Conservation (phyloP, 2,113 vertebrate genomes). For the Lathamus discolor region DNA sequence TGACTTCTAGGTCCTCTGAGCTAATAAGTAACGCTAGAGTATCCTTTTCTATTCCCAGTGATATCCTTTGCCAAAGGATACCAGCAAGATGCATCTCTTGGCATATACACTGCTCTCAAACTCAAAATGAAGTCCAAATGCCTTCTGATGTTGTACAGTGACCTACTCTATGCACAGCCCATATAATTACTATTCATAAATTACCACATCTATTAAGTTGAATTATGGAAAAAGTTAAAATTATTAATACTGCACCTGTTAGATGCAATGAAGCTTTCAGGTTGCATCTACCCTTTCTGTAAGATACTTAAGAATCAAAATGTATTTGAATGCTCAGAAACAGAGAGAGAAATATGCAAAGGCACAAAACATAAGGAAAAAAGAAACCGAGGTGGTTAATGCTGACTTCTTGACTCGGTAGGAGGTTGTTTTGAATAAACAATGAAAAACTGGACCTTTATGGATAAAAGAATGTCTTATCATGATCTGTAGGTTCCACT, state of each 20-base stretch:
- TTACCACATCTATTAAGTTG: not conserved
- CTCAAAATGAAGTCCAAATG: not conserved
- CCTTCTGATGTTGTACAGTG: not conserved
- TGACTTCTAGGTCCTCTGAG: not conserved
- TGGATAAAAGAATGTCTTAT: not conserved
- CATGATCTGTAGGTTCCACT: not conserved
- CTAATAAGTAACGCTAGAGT: not conserved
- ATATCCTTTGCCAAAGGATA: not conserved
- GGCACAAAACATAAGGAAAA: not conserved
- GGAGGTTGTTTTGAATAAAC: not conserved
- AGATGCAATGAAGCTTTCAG: not conserved
- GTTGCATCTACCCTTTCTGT: not conserved
- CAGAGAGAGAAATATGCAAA: not conserved
- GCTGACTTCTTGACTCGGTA: not conserved
- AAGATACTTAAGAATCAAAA: not conserved
- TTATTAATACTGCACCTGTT: not conserved
- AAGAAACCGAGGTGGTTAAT: not conserved
- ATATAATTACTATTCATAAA: not conserved
- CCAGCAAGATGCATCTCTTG: not conserved
- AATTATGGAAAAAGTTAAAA: not conserved
- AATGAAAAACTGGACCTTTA: not conserved
- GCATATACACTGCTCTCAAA: not conserved
- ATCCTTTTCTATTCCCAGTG: not conserved
- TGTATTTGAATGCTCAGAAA: not conserved
- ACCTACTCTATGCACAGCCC: not conserved